phyloP scores from a whole-genome alignment of 1,140 invertebrate species.

The Drosophila suzukii region DNA sequence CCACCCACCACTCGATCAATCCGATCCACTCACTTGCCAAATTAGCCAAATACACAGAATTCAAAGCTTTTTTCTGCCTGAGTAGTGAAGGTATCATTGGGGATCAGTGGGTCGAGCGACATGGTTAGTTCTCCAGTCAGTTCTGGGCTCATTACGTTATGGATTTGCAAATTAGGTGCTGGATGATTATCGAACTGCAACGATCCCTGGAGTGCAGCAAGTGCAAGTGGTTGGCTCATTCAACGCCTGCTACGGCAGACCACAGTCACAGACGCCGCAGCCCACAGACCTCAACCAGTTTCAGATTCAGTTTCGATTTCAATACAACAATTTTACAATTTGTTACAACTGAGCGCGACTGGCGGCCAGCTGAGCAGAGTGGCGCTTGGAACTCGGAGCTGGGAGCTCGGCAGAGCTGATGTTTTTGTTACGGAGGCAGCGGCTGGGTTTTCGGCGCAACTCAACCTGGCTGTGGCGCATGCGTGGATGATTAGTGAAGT shows the following conservation, averaged over 20 bases:
- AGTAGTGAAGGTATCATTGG: neutral
- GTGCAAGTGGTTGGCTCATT: slow-evolving; percentile 43
- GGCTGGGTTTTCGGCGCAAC: slow-evolving; percentile 49
- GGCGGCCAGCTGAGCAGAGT: slow-evolving; percentile 23
- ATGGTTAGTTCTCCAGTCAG: neutral
- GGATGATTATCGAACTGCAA: neutral
- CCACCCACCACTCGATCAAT: slow-evolving; percentile 34
- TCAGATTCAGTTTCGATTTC: slow-evolving; percentile 76
- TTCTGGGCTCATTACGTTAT: slow-evolving; percentile 1
- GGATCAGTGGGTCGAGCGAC: neutral
- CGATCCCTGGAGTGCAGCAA: slow-evolving; percentile 30
- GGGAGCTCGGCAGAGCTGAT: slow-evolving; percentile 8
- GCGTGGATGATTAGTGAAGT: slow-evolving; percentile 80
- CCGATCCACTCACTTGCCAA: slow-evolving; percentile 17
- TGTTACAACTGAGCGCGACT: slow-evolving; percentile 66
- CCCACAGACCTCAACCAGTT: slow-evolving; percentile 70
- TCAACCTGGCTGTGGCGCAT: slow-evolving; percentile 59
- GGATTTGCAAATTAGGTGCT: neutral
- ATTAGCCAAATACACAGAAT: neutral
- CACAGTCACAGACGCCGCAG: slow-evolving; percentile 18
- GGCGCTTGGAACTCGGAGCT: slow-evolving; percentile 3
- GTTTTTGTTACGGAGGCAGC: slow-evolving; percentile 25
- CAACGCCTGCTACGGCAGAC: slow-evolving; percentile 17
- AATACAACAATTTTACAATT: slow-evolving; percentile 75
- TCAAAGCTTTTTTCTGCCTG: slow-evolving; percentile 4